phyloP scores from a whole-genome alignment of 2,797 vertebrate species.

The Tapirus indicus region DNA sequence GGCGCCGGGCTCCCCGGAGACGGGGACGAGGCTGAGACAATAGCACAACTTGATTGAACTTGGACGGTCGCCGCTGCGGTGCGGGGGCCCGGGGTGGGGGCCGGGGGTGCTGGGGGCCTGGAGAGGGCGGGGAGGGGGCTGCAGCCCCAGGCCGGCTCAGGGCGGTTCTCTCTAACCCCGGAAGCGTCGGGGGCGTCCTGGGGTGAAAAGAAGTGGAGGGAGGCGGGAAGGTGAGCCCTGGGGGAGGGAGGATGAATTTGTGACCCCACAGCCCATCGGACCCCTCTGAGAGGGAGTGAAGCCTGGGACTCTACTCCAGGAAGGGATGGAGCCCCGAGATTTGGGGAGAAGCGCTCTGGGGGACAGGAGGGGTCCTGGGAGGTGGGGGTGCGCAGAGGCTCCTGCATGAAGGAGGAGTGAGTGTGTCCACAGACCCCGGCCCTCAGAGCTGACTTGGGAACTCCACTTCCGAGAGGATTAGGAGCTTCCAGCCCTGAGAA shows the following conservation, averaged over 20 bases:
- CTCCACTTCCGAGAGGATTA: not conserved
- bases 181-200: not conserved
- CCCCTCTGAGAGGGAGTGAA: not conserved
- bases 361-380: not conserved
- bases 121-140: not conserved
- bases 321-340: not conserved
- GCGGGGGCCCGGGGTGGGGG: not conserved
- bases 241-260: not conserved
- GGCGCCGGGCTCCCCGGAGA: not conserved
- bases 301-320: not conserved
- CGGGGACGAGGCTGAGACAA: slow-evolving; percentile 40
- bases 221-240: not conserved
- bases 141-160: not conserved
- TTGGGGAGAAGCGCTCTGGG: not conserved
- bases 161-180: not conserved
- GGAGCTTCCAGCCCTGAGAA: not conserved
- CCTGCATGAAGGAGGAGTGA: not conserved
- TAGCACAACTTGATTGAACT: slow-evolving; percentile 71
- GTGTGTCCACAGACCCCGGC: not conserved
- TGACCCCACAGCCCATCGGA: not conserved
- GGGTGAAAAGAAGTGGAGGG: not conserved
- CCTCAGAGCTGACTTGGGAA: not conserved
- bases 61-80: not conserved
- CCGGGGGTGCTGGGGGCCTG: not conserved
- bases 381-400: not conserved